These are phyloP conservation scores for Ceyx margarethae DNA, from an alignment of 2,113 vertebrate genomes.

Conservation along the genomic window DNA sequence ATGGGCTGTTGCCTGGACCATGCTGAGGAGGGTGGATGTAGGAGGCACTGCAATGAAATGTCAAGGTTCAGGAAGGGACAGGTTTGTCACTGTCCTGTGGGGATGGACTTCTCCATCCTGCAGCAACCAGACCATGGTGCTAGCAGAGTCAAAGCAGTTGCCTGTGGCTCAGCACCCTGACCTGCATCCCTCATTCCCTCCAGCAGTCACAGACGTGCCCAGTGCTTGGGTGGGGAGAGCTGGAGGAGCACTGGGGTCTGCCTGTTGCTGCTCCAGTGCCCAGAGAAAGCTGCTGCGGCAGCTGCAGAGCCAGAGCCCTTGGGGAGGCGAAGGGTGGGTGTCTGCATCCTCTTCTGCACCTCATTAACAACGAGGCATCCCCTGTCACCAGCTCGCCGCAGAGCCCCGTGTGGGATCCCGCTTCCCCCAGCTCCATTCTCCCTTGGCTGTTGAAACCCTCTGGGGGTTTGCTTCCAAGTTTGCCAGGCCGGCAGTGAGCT, in stretches of 20 bases:
- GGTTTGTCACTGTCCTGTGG: not conserved
- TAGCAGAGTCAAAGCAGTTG: not conserved
- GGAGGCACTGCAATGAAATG: accelerated
- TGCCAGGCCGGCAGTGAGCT: not conserved
- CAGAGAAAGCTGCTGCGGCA: not conserved
- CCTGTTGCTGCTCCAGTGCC: not conserved
- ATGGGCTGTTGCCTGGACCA: accelerated
- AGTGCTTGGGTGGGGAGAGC: not conserved
- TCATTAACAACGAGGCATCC: not conserved
- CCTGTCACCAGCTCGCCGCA: not conserved
- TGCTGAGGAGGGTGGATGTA: not conserved
- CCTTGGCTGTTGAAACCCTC: not conserved
- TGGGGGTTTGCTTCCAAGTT: not conserved
- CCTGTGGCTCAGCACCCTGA: not conserved
- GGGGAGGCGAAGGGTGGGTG: not conserved
- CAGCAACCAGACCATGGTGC: not conserved
- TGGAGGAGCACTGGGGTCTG: accelerated
- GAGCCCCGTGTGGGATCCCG: accelerated
- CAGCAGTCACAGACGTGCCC: accelerated
- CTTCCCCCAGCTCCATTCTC: not conserved
- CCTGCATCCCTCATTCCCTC: accelerated
- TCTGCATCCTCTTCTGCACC: not conserved
- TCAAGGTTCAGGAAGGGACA: not conserved
- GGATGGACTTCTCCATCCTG: not conserved
- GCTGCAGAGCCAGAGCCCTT: accelerated